These are phyloP conservation scores for Flexamia atlantica DNA, from an alignment of 2,888 invertebrate species.

Conservation along the genomic window DNA sequence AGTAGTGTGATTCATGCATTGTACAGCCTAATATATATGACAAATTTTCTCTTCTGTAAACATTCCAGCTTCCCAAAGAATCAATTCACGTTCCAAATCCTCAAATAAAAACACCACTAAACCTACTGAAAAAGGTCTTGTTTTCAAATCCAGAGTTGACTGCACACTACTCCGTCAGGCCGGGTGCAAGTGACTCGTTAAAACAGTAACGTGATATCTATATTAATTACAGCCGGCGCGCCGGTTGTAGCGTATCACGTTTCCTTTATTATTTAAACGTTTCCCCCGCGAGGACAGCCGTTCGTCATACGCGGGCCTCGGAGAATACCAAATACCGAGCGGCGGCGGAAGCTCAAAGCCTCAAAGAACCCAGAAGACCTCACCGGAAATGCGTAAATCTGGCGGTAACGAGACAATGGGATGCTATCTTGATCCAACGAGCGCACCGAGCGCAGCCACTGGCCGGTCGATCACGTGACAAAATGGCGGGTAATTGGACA, in stretches of 20 bases:
- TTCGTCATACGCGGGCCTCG: not conserved
- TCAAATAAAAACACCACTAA: too few species aligned
- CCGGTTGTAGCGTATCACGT: constrained; percentile 8
- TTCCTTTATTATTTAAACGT: constrained; percentile 54
- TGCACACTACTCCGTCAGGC: too few species aligned
- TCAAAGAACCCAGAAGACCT: constrained; percentile 39
- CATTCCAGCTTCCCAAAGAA: too few species aligned
- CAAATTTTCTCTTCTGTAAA: too few species aligned
- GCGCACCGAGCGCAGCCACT: not conserved
- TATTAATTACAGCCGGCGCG: constrained; percentile 49
- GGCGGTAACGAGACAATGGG: constrained; percentile 57
- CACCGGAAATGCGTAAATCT: constrained; percentile 62
- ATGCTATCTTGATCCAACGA: constrained; percentile 50
- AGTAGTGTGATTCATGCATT: too few species aligned
- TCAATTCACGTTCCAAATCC: too few species aligned
- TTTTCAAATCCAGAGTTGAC: too few species aligned
- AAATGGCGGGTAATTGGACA: constrained; percentile 59
- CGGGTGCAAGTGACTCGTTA: constrained; percentile 1
- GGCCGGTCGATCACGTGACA: constrained; percentile 44
- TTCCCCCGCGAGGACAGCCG: constrained; percentile 26
- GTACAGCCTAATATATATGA: too few species aligned
- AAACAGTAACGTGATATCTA: constrained; percentile 49
- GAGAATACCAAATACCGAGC: constrained; percentile 19
- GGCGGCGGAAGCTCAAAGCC: constrained; percentile 35
- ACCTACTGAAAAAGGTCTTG: too few species aligned